These are phyloP conservation scores for Protonibea diacanthus DNA, from an alignment of 2,797 vertebrate species.

Conservation along the genomic window DNA sequence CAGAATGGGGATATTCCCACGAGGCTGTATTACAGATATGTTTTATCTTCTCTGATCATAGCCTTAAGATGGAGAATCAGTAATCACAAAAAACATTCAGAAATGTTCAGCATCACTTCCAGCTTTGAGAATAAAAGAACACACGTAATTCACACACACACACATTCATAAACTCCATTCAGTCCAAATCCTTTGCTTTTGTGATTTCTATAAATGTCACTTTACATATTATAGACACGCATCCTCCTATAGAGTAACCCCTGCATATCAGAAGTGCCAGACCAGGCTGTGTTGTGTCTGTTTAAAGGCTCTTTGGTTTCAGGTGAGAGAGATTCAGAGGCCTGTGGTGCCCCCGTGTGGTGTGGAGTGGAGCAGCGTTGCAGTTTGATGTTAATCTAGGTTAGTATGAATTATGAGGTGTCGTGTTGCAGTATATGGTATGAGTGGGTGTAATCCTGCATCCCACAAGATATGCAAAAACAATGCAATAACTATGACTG, in stretches of 20 bases:
- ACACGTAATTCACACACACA: neutral
- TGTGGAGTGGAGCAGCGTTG: constrained; percentile 64
- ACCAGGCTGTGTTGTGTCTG: constrained; percentile 30
- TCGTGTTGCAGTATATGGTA: constrained; percentile 68
- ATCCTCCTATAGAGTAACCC: constrained; percentile 14
- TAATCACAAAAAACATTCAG: neutral
- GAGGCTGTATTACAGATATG: neutral
- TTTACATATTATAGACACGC: neutral
- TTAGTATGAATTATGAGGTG: constrained; percentile 56
- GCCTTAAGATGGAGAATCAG: constrained; percentile 7
- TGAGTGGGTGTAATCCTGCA: constrained; percentile 79
- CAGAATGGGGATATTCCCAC: neutral
- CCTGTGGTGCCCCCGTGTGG: constrained; percentile 60
- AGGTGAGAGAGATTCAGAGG: constrained; percentile 41
- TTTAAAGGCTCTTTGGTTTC: constrained; percentile 19
- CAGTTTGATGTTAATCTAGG: constrained; percentile 32
- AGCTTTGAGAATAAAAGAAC: neutral
- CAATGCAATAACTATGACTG: constrained; percentile 99
- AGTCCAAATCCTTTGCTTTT: constrained; percentile 8
- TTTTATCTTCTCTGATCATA: neutral
- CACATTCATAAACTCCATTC: constrained; percentile 5
- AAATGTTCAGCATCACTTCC: constrained; percentile 7
- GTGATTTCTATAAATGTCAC: neutral
- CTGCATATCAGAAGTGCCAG: constrained; percentile 43
- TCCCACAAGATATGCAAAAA: constrained; percentile 99